Conservation (phyloP, 1,140 invertebrate genomes). For the Dryas iulia region DNA sequence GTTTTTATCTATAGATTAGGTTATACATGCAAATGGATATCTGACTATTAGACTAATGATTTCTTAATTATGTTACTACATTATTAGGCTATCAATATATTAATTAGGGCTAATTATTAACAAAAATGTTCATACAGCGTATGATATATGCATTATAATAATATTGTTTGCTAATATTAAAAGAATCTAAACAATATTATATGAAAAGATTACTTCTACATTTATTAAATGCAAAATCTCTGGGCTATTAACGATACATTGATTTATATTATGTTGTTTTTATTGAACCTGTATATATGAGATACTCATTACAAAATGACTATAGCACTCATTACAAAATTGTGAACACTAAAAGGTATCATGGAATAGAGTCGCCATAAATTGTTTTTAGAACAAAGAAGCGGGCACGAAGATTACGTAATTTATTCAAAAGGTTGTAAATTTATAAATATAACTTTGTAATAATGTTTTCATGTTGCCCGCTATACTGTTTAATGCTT, state of each 20-base stretch:
- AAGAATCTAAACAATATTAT: no score
- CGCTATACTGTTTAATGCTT: neutral
- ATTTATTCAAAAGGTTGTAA: slow-evolving; percentile 21
- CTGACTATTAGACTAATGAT: neutral
- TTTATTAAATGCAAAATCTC: neutral
- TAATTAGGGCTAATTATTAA: no score
- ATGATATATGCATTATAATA: no score
- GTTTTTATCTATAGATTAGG: neutral
- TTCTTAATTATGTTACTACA: neutral
- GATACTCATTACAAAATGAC: neutral
- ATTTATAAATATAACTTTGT: slow-evolving; percentile 11
- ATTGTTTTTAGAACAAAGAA: slow-evolving; percentile 32
- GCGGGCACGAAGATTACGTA: slow-evolving; percentile 28
- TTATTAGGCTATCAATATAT: no score
- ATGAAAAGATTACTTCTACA: no score
- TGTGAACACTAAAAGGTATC: neutral
- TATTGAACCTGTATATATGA: neutral
- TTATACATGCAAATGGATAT: neutral
- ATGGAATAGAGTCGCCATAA: slow-evolving; percentile 11
- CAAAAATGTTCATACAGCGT: no score
- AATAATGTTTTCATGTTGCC: neutral
- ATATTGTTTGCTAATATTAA: no score
- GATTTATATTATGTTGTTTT: neutral
- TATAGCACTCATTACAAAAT: slow-evolving; percentile 1
- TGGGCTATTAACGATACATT: neutral